Evolutionary conservation across 2,888 invertebrate genomes (phyloP).

Genomic region (Aphelenchoides bicaudatus): DNA sequence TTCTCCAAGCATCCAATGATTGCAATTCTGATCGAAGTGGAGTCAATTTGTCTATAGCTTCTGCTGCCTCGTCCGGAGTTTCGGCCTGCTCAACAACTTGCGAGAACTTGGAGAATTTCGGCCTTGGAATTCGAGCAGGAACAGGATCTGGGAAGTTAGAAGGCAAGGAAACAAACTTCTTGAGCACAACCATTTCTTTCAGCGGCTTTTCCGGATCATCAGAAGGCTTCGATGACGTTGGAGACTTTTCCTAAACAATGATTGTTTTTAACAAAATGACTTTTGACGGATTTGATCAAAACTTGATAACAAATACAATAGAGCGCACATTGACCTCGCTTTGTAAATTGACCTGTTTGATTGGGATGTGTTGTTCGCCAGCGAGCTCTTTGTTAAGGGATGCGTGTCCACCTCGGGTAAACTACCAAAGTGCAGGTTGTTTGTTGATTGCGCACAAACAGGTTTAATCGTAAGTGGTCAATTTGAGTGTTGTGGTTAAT

Average conservation of each 20-base stretch:
- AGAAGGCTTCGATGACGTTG: slow-evolving; percentile 36
- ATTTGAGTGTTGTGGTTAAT: too few species aligned
- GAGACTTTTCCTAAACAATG: slow-evolving; percentile 24
- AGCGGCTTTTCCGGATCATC: slow-evolving; percentile 44
- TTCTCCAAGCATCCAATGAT: slow-evolving; percentile 15
- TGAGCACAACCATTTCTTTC: slow-evolving; percentile 48
- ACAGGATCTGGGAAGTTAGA: slow-evolving; percentile 50
- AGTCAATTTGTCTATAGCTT: slow-evolving; percentile 43
- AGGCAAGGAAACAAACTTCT: slow-evolving; percentile 38
- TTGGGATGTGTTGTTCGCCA: background rate
- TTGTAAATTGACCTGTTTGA: background rate
- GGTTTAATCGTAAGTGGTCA: too few species aligned
- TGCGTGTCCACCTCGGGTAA: too few species aligned
- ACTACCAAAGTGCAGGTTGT: too few species aligned
- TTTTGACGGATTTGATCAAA: too few species aligned
- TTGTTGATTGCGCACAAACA: too few species aligned
- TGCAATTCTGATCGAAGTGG: slow-evolving; percentile 44
- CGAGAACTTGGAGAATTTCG: slow-evolving; percentile 49
- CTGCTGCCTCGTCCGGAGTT: slow-evolving; percentile 48
- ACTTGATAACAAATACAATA: background rate
- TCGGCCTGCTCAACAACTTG: slow-evolving; percentile 34
- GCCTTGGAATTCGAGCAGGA: slow-evolving; percentile 57
- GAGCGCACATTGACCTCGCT: background rate
- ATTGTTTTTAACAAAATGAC: too few species aligned
- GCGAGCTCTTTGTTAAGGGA: background rate